These are phyloP conservation scores for Corythaixoides concolor DNA, from an alignment of 2,113 vertebrate genomes.

Conservation along the genomic window DNA sequence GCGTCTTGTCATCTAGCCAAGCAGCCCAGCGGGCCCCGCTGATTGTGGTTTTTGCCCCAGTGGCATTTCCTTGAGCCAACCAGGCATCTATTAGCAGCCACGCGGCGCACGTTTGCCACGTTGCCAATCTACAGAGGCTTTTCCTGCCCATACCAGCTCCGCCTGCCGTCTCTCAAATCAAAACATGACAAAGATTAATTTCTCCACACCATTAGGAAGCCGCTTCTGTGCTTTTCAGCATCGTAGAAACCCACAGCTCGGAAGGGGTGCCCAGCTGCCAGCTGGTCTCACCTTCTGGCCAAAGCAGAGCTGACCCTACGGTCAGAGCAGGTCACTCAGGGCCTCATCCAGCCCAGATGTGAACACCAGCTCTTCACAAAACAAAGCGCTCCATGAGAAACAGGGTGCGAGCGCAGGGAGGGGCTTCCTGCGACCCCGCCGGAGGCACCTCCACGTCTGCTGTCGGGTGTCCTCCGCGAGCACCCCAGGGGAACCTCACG, in stretches of 20 bases:
- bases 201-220: accelerated
- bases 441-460: not conserved
- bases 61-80: not conserved
- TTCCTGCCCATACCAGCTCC: not conserved
- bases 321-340: not conserved
- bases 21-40: not conserved
- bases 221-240: not conserved
- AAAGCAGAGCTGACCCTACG: not conserved
- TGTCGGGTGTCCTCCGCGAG: accelerated
- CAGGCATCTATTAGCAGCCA: not conserved
- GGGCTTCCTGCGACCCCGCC: not conserved
- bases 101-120: accelerated
- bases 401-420: accelerated
- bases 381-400: not conserved
- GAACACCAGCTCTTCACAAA: not conserved
- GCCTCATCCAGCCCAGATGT: not conserved
- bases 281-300: not conserved
- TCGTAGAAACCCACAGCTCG: not conserved
- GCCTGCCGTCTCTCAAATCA: not conserved
- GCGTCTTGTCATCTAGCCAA: not conserved
- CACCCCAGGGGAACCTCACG: too few species aligned
- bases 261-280: not conserved
- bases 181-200: not conserved
- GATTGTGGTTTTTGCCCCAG: not conserved
- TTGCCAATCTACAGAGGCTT: not conserved